A percentile compares a stretch with the other conserved stretches of the same genome.
These are phyloP conservation scores for Protophormia terraenovae DNA, from an alignment of 2,888 invertebrate genomes.

Conservation along the genomic window DNA sequence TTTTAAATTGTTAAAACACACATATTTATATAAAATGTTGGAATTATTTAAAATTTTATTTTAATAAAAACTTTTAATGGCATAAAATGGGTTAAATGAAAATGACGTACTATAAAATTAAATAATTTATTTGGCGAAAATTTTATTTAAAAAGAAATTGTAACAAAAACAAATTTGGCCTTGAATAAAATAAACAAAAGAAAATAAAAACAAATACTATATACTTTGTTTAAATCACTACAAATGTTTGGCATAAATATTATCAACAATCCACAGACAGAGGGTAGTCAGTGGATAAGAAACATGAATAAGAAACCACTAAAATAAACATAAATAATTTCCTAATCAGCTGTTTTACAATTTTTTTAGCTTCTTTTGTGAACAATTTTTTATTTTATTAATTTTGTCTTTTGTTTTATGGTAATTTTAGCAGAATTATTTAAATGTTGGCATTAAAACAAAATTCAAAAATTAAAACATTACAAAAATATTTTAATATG, in stretches of 20 bases:
- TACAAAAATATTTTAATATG: neutral
- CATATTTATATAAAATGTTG: too few species aligned
- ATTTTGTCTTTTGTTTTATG: slow-evolving; percentile 14
- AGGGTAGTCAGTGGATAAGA: neutral
- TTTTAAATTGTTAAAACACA: too few species aligned
- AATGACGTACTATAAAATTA: neutral
- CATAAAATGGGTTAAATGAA: neutral
- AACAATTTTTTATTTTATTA: neutral
- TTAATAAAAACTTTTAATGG: neutral
- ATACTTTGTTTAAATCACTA: neutral
- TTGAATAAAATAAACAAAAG: slow-evolving; percentile 29
- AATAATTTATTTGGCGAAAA: slow-evolving; percentile 8
- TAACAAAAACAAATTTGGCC: slow-evolving; percentile 37
- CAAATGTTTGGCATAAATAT: slow-evolving; percentile 15
- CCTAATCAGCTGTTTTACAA: neutral
- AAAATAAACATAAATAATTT: neutral
- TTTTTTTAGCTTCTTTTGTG: too few species aligned
- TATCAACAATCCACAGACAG: neutral
- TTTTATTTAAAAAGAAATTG: slow-evolving; percentile 13
- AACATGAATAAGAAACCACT: neutral
- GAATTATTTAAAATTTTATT: neutral
- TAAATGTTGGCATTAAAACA: slow-evolving; percentile 15
- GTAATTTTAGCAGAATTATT: neutral
- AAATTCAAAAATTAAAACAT: neutral
- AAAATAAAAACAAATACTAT: neutral